phyloP scores from a whole-genome alignment of 2,113 vertebrate genomes.

The Datnioides undecimradiatus region DNA sequence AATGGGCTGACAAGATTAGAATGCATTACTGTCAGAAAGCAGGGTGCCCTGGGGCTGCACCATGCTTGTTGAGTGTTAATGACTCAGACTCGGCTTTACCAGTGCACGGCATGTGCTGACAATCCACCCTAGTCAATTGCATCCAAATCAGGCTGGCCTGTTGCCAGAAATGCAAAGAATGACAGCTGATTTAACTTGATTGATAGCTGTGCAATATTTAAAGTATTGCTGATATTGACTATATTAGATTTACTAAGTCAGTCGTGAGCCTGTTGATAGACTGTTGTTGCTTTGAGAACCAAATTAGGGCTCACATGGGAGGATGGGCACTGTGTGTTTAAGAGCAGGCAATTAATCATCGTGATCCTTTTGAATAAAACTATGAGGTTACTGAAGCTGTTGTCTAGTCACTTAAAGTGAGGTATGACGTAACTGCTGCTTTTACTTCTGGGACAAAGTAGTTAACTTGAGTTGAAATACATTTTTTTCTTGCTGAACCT shows the following conservation, averaged over 20 bases:
- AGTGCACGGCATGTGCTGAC: slow-evolving; percentile 69
- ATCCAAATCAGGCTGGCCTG: slow-evolving; percentile 68
- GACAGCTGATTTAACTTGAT: slow-evolving; percentile 56
- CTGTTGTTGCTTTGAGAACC: slow-evolving; percentile 12
- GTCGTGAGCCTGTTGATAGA: slow-evolving; percentile 11
- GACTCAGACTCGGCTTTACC: slow-evolving; percentile 72
- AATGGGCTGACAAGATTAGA: slow-evolving; percentile 83
- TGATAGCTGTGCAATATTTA: slow-evolving; percentile 35
- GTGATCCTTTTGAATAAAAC: background rate
- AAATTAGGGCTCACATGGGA: slow-evolving; percentile 22
- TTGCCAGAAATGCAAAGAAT: slow-evolving; percentile 43
- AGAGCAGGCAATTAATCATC: slow-evolving; percentile 16
- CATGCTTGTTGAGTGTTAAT: slow-evolving; percentile 78
- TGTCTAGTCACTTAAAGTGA: background rate
- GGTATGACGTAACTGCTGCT: background rate
- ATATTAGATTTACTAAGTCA: slow-evolving; percentile 32
- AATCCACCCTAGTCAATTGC: slow-evolving; percentile 63
- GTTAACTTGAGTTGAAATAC: background rate
- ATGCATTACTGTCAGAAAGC: slow-evolving; percentile 82
- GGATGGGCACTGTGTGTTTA: background rate
- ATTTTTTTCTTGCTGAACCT: background rate
- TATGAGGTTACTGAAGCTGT: background rate
- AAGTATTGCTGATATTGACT: slow-evolving; percentile 44
- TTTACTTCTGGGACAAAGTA: background rate
- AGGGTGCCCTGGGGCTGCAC: slow-evolving; percentile 74